phyloP scores from a whole-genome alignment of 2,888 invertebrate genomes.

The Temnothorax ravouxi region DNA sequence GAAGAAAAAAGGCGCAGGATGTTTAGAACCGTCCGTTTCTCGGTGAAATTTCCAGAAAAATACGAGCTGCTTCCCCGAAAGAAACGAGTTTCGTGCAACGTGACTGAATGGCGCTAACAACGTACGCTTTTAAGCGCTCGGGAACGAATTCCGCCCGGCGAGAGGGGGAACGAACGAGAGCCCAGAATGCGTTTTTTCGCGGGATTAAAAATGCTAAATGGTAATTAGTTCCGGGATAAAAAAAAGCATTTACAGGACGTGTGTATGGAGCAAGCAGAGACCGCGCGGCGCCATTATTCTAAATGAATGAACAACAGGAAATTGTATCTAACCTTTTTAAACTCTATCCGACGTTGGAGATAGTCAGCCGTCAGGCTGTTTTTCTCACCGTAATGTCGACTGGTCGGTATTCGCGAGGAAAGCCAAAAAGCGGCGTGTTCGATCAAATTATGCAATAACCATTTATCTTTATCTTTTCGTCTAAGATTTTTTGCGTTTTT shows the following conservation, averaged over 20 bases:
- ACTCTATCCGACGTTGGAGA: conserved; percentile 70
- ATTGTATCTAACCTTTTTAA: conserved; percentile 81
- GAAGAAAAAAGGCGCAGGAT: conserved; percentile 62
- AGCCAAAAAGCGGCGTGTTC: conserved; percentile 25
- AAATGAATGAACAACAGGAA: conserved; percentile 84
- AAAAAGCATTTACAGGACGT: conserved; percentile 80
- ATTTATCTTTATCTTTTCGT: not conserved
- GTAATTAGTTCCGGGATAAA: conserved; percentile 84
- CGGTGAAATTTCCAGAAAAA: conserved; percentile 76
- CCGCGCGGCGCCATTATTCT: conserved; percentile 80
- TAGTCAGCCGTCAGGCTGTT: conserved; percentile 65
- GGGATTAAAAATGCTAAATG: conserved; percentile 85
- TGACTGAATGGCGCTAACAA: conserved; percentile 75
- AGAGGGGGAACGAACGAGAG: conserved; percentile 52
- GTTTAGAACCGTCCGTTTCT: conserved; percentile 70
- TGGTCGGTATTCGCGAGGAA: conserved; percentile 54
- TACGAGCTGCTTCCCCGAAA: conserved; percentile 74
- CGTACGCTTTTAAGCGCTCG: conserved; percentile 73
- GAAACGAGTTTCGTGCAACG: conserved; percentile 70
- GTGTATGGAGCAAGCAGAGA: conserved; percentile 73
- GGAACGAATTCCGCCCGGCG: conserved; percentile 71
- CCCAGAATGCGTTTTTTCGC: conserved; percentile 77
- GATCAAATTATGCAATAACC: conserved; percentile 6
- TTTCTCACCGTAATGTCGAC: conserved; percentile 46
- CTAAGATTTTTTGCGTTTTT: conserved; percentile 23